A percentile compares a stretch with the other conserved stretches of the same genome.
phyloP scores from a whole-genome alignment of 2,888 invertebrate species.

The Pharmacophagus antenor region DNA sequence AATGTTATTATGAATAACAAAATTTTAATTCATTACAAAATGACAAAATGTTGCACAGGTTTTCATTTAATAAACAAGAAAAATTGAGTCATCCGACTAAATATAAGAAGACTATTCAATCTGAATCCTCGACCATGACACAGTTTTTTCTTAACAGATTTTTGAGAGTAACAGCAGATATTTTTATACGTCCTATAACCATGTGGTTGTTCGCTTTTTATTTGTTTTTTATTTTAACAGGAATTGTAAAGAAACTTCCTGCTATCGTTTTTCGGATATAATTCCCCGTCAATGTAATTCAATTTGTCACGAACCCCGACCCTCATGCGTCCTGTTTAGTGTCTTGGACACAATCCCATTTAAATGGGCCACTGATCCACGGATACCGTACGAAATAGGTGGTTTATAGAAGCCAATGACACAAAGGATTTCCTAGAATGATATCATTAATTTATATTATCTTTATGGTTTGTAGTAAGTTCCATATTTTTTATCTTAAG shows the following conservation, averaged over 20 bases:
- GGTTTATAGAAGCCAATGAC: background rate
- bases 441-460: background rate
- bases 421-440: background rate
- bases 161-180: no score
- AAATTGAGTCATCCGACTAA: no score
- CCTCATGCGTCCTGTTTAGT: conserved; percentile 30
- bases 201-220: background rate
- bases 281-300: conserved; percentile 20
- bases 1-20: no score
- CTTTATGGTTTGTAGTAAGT: background rate
- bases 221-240: background rate
- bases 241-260: background rate
- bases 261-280: background rate
- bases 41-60: no score
- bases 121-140: no score
- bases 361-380: conserved; percentile 28
- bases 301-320: conserved; percentile 29
- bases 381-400: background rate
- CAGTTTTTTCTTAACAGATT: no score
- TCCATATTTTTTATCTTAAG: background rate
- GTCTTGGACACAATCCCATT: conserved; percentile 29
- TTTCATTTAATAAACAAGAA: no score
- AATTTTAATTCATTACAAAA: no score
- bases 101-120: no score
- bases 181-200: background rate